A percentile compares a stretch with the other conserved stretches of the same genome.
Conservation (phyloP, 2,113 vertebrate genomes). For the Azemiops feae region DNA sequence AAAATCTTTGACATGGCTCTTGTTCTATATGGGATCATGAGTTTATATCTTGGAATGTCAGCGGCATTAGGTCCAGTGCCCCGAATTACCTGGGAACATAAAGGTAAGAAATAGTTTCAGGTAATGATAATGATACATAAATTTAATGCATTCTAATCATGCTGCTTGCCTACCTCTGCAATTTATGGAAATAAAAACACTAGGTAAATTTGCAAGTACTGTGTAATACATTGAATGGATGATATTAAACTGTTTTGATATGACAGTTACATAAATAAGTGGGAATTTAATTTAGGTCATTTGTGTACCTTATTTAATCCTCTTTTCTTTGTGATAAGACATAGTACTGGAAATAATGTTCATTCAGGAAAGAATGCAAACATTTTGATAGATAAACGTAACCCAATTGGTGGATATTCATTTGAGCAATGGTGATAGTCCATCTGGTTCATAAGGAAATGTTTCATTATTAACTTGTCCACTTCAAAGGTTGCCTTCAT, state of each 20-base stretch:
- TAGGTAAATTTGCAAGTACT: background rate
- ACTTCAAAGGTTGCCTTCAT: background rate
- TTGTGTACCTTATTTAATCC: background rate
- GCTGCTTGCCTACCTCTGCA: background rate
- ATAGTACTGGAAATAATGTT: background rate
- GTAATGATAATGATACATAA: background rate
- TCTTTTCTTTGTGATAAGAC: background rate
- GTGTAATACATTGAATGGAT: background rate
- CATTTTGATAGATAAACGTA: background rate
- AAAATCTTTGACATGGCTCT: constrained; percentile 71
- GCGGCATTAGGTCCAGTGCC: constrained; percentile 84
- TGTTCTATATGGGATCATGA: constrained; percentile 73
- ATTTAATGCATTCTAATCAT: background rate
- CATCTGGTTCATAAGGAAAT: background rate
- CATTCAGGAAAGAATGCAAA: background rate
- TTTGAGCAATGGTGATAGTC: background rate
- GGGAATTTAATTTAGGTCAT: background rate
- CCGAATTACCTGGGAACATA: constrained; percentile 87
- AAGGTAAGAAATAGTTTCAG: constrained; percentile 75
- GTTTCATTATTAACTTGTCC: background rate
- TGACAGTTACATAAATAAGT: background rate
- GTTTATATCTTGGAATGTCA: constrained; percentile 72
- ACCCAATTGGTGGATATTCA: background rate
- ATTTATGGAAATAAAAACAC: background rate
- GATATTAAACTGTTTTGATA: background rate